These are phyloP conservation scores for Brachionus rotundiformis DNA, from an alignment of 1,140 invertebrate species.

Conservation along the genomic window DNA sequence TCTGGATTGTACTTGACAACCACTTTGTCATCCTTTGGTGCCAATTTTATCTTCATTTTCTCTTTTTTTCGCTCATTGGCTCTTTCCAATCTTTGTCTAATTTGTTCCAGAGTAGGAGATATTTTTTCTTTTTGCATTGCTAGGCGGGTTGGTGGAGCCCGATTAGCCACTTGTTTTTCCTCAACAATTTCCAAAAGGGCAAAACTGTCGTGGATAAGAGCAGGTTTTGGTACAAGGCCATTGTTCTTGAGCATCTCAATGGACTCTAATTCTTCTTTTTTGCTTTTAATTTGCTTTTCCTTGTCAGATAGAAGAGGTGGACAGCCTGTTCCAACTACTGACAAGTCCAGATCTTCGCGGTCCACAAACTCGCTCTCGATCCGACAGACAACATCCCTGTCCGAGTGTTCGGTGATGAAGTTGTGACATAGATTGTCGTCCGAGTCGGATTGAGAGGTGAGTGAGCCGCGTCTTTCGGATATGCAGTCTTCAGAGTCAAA, in stretches of 20 bases:
- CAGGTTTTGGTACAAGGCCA: constrained; percentile 2
- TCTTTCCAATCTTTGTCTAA: neutral
- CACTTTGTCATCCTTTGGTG: neutral
- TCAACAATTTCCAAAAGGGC: constrained; percentile 29
- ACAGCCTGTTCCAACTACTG: neutral
- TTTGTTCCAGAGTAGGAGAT: neutral
- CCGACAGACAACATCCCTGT: neutral
- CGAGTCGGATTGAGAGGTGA: neutral
- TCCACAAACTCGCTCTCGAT: neutral
- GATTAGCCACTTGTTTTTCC: neutral
- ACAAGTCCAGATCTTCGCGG: neutral
- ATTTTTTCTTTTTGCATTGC: neutral
- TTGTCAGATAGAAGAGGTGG: constrained; percentile 14
- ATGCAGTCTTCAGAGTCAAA: neutral
- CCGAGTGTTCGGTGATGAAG: neutral
- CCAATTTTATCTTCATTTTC: neutral
- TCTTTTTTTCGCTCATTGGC: constrained; percentile 27
- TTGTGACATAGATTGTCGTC: neutral
- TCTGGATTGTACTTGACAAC: neutral
- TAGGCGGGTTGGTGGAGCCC: neutral
- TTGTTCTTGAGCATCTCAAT: constrained; percentile 18
- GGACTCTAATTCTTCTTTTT: neutral
- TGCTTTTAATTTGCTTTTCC: neutral
- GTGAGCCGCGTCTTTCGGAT: neutral
- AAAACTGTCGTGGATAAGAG: neutral